phyloP scores from a whole-genome alignment of 2,113 vertebrate genomes.

The Mirza zaza region DNA sequence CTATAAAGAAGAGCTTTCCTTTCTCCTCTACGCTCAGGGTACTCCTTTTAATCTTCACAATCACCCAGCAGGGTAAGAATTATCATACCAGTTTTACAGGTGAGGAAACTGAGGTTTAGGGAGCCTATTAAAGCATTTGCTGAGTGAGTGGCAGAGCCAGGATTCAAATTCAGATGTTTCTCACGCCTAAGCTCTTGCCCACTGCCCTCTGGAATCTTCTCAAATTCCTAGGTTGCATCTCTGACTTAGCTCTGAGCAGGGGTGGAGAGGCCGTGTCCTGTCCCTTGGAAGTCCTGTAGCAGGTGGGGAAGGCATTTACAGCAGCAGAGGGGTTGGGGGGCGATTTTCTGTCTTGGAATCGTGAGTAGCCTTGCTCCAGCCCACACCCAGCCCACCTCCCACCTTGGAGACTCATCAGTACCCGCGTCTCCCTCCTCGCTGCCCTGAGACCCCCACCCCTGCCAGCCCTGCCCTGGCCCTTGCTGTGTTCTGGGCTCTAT shows the following conservation, averaged over 20 bases:
- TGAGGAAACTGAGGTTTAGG: background rate
- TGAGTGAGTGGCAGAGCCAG: background rate
- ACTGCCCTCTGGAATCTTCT: background rate
- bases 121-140: background rate
- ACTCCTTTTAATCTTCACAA: background rate
- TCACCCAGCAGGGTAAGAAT: background rate
- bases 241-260: background rate
- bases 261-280: background rate
- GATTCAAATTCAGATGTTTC: background rate
- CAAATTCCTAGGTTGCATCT: background rate
- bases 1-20: background rate
- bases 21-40: background rate
- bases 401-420: background rate
- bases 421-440: background rate
- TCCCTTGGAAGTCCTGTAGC: background rate
- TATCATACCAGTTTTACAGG: background rate
- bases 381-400: background rate
- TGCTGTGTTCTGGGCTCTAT: background rate
- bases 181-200: background rate
- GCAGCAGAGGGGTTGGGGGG: background rate
- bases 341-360: background rate
- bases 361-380: background rate
- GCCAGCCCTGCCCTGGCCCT: background rate
- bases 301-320: background rate
- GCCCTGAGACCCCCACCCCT: background rate